phyloP scores from a whole-genome alignment of 2,113 vertebrate species.

The Carassius gibelio region DNA sequence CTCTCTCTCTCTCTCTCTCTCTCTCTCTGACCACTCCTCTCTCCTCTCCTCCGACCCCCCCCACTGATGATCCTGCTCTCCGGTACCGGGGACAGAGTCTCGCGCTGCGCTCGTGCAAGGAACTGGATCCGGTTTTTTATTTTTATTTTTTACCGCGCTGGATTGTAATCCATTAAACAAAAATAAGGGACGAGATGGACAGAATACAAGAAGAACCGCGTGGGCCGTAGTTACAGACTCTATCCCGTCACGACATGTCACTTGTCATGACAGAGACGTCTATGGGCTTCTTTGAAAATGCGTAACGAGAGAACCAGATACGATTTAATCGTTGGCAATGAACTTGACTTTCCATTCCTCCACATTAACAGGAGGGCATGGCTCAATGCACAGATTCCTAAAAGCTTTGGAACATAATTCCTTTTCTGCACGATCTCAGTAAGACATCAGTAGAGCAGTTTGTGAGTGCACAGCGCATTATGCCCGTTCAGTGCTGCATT shows the following conservation, averaged over 20 bases:
- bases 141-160: background rate
- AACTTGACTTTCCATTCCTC: slow-evolving; percentile 39
- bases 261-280: slow-evolving; percentile 20
- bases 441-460: slow-evolving; percentile 19
- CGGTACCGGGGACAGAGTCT: slow-evolving; percentile 28
- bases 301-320: slow-evolving; percentile 31
- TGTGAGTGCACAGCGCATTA: slow-evolving; percentile 31
- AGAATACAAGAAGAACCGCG: background rate
- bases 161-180: slow-evolving; percentile 8
- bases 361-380: slow-evolving; percentile 22
- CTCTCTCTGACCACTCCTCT: slow-evolving; percentile 45
- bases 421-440: background rate
- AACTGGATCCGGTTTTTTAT: background rate
- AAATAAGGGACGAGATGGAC: slow-evolving; percentile 16
- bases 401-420: background rate
- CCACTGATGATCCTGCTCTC: slow-evolving; percentile 18
- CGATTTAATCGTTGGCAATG: slow-evolving; percentile 28
- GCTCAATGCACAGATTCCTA: background rate
- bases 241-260: background rate
- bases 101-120: slow-evolving; percentile 1
- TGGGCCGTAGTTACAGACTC: slow-evolving; percentile 2
- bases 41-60: slow-evolving; percentile 3
- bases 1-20: background rate
- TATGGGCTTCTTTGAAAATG: slow-evolving; percentile 25
- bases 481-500: slow-evolving; percentile 39